Percentiles rank a stretch among this genome's conserved stretches.
Evolutionary conservation across 2,888 invertebrate species (phyloP).

Genomic region (Drosophila meridionalis): DNA sequence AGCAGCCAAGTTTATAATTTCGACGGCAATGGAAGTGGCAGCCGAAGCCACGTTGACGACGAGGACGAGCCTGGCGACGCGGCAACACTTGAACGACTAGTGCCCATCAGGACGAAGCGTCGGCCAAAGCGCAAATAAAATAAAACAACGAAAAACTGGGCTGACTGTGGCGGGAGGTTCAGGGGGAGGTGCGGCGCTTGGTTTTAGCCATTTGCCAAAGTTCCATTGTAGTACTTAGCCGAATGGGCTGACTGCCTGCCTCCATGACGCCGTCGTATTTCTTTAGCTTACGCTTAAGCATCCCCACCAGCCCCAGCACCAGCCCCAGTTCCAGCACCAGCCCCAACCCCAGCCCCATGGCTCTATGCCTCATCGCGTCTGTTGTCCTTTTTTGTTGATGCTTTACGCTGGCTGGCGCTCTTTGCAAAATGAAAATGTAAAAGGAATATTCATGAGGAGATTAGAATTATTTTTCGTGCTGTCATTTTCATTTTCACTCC

Average conservation of each 20-base stretch:
- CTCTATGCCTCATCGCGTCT: slow-evolving; percentile 27
- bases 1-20: slow-evolving; percentile 80
- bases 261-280: slow-evolving; percentile 69
- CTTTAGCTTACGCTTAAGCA: slow-evolving; percentile 60
- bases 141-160: slow-evolving; percentile 64
- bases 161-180: background rate
- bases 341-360: background rate
- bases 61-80: slow-evolving; percentile 35
- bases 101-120: slow-evolving; percentile 66
- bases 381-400: slow-evolving; percentile 75
- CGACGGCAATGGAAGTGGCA: slow-evolving; percentile 50
- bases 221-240: slow-evolving; percentile 69
- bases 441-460: slow-evolving; percentile 85
- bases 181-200: slow-evolving; percentile 3
- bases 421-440: slow-evolving; percentile 82
- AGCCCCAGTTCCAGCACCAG: background rate
- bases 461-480: slow-evolving; percentile 84
- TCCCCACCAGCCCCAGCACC: background rate
- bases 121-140: slow-evolving; percentile 54
- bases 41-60: slow-evolving; percentile 50
- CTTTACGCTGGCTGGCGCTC: slow-evolving; percentile 65
- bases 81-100: slow-evolving; percentile 76
- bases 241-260: slow-evolving; percentile 44
- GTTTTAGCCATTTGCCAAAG: slow-evolving; percentile 62
- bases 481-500: slow-evolving; percentile 79